Percentiles rank a stretch among this genome's conserved stretches.
Evolutionary conservation across 2,113 vertebrate genomes (phyloP).

Genomic region (Tenrec ecaudatus): DNA sequence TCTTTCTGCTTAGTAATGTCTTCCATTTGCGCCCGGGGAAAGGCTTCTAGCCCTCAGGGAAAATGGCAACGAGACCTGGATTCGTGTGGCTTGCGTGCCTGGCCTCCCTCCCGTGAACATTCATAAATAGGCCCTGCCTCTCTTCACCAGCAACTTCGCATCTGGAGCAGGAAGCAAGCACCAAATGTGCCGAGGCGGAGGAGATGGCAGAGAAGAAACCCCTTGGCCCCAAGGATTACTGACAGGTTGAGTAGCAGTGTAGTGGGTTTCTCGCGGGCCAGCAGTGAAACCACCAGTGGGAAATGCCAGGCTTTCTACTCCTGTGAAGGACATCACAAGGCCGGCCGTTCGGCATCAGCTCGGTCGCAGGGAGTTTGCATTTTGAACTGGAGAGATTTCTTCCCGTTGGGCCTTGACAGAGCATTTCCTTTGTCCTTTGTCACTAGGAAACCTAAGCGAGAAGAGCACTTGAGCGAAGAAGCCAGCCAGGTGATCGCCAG

Average conservation of each 20-base stretch:
- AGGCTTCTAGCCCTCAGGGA: neutral
- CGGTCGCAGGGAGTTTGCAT: no score
- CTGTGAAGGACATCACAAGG: no score
- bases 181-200: neutral
- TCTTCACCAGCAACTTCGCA: neutral
- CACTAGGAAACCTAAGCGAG: conserved; percentile 93
- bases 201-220: neutral
- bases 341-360: no score
- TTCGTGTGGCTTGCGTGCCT: neutral
- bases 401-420: conserved; percentile 3
- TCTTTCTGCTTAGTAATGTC: neutral
- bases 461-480: conserved; percentile 96
- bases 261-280: no score
- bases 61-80: neutral
- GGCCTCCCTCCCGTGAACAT: neutral
- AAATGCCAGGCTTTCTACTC: no score
- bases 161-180: neutral
- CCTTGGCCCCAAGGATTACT: no score
- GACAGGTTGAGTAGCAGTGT: no score
- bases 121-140: neutral
- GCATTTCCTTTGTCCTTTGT: conserved; percentile 62
- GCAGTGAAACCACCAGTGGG: no score
- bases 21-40: neutral
- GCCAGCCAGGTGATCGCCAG: conserved; percentile 91
- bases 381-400: neutral